Conservation (phyloP, 2,888 invertebrate species). For the Zygothrica quintamaculata region DNA sequence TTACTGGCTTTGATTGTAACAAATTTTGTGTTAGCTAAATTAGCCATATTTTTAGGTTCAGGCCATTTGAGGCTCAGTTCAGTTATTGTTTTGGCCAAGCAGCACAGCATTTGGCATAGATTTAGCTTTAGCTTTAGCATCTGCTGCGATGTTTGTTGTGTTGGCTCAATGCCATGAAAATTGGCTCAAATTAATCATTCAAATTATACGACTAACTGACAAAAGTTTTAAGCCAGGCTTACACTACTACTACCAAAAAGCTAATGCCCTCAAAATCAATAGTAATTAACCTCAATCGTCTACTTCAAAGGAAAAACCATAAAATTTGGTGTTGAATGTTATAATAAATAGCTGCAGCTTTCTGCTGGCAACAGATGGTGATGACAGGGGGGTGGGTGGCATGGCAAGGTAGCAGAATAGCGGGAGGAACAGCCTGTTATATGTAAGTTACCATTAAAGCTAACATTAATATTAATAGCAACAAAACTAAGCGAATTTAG, state of each 20-base stretch:
- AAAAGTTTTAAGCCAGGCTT: conserved; percentile 39
- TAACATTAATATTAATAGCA: too few species aligned
- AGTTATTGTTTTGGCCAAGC: conserved; percentile 43
- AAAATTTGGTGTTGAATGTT: conserved; percentile 38
- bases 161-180: conserved; percentile 48
- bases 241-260: conserved; percentile 22
- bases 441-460: too few species aligned
- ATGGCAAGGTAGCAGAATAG: too few species aligned
- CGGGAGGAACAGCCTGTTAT: conserved; percentile 16
- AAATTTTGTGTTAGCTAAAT: conserved; percentile 73
- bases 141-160: conserved; percentile 13
- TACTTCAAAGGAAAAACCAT: neutral
- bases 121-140: conserved; percentile 34
- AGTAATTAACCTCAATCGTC: conserved; percentile 75
- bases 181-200: conserved; percentile 71
- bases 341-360: conserved; percentile 4
- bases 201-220: conserved; percentile 57
- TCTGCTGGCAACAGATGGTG: conserved; percentile 29
- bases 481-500: too few species aligned
- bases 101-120: conserved; percentile 65
- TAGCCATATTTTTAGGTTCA: conserved; percentile 69
- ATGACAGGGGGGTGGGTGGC: too few species aligned
- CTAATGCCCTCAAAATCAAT: conserved; percentile 58
- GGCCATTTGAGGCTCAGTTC: conserved; percentile 47
- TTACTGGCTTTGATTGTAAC: conserved; percentile 72